These are phyloP conservation scores for Microctenopoma steveboyesi DNA, from an alignment of 2,797 vertebrate species.

Conservation along the genomic window DNA sequence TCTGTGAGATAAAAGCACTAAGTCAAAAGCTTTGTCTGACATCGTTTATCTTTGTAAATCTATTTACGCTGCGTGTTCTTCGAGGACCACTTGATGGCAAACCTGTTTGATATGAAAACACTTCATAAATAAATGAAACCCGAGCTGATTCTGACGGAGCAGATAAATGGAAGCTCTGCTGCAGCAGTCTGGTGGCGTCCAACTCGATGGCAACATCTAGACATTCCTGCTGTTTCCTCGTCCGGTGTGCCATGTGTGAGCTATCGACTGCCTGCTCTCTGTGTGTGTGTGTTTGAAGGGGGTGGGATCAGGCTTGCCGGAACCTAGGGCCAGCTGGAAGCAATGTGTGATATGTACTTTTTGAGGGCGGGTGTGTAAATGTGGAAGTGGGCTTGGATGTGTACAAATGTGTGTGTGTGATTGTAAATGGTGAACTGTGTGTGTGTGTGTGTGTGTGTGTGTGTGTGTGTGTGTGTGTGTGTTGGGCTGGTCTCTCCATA, in stretches of 20 bases:
- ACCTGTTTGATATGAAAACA: conserved; percentile 3
- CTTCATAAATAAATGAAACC: conserved; percentile 12
- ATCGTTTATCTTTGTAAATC: neutral
- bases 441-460: conserved; percentile 23
- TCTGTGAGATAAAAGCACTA: conserved; percentile 2
- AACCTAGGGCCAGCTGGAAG: conserved; percentile 70
- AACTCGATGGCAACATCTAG: conserved; percentile 28
- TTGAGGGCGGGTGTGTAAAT: conserved; percentile 39
- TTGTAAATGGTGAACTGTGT: neutral
- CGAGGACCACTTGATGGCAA: neutral
- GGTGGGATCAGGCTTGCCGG: conserved; percentile 27
- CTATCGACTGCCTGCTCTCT: conserved; percentile 39
- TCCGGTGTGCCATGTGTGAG: conserved; percentile 58
- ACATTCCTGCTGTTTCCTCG: conserved; percentile 48
- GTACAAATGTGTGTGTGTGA: conserved; percentile 6
- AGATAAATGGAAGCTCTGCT: conserved; percentile 11
- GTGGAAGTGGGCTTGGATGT: conserved; percentile 31
- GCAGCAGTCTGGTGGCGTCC: conserved; percentile 20
- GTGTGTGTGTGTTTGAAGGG: conserved; percentile 13
- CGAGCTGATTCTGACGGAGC: conserved; percentile 18
- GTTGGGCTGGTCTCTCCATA: conserved; percentile 67
- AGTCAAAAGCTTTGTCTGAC: conserved; percentile 4
- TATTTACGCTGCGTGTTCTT: conserved; percentile 8
- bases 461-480: conserved; percentile 24
- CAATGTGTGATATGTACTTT: conserved; percentile 68